A percentile compares a stretch with the other conserved stretches of the same genome.
Conservation (phyloP, 2,888 invertebrate species). For the Torymus texanus region DNA sequence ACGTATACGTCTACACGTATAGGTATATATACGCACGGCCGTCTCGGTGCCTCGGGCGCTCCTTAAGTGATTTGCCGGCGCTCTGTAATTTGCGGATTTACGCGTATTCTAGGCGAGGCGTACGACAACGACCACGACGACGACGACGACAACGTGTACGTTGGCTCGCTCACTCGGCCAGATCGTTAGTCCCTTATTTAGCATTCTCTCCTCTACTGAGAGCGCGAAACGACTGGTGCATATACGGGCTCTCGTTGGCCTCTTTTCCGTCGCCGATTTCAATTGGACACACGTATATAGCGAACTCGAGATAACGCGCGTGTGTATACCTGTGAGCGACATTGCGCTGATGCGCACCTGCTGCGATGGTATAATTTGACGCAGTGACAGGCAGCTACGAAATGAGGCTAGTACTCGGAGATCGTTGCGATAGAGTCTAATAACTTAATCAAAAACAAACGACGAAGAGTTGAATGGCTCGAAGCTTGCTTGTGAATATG, state of each 20-base stretch:
- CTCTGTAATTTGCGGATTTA: conserved; percentile 61
- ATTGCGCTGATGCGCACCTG: too few relatives aligned
- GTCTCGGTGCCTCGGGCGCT: conserved; percentile 1
- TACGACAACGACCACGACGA: too few relatives aligned
- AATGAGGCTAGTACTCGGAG: not conserved
- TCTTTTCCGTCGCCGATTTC: conserved; percentile 3
- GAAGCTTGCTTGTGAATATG: too few relatives aligned
- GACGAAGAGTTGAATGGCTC: too few relatives aligned
- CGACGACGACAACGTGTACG: too few relatives aligned
- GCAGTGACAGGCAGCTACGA: too few relatives aligned
- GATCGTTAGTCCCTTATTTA: conserved; percentile 29
- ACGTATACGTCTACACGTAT: not conserved
- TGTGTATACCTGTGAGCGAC: too few relatives aligned
- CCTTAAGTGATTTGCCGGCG: conserved; percentile 64
- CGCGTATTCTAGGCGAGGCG: conserved; percentile 38
- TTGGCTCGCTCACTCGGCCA: conserved; percentile 1
- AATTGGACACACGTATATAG: too few relatives aligned
- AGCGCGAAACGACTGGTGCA: too few relatives aligned
- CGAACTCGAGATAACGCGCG: too few relatives aligned
- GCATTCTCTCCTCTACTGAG: not conserved
- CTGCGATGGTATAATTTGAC: too few relatives aligned
- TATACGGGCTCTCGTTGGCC: not conserved
- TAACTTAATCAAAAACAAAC: conserved; percentile 9
- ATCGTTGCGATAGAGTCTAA: not conserved
- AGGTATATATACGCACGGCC: not conserved